These are phyloP conservation scores for Albula goreensis DNA, from an alignment of 2,113 vertebrate genomes.

Conservation along the genomic window DNA sequence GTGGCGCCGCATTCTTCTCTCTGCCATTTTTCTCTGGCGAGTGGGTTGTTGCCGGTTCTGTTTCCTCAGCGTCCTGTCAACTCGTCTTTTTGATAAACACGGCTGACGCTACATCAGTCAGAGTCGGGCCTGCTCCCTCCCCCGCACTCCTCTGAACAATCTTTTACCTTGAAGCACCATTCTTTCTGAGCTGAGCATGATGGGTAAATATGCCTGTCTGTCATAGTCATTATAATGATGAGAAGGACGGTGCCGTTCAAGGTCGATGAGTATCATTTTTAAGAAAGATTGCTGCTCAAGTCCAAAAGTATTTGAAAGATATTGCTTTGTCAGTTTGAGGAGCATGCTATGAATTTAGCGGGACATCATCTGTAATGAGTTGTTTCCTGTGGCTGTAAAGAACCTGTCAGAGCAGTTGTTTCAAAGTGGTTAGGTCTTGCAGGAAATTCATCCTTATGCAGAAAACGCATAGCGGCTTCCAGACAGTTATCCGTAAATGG, in stretches of 20 bases:
- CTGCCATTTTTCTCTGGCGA: background rate
- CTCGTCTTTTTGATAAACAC: background rate
- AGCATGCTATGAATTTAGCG: background rate
- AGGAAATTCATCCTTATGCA: background rate
- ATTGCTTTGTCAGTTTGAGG: background rate
- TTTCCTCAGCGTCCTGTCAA: background rate
- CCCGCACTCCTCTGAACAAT: background rate
- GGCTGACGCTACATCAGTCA: background rate
- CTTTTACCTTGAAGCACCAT: background rate
- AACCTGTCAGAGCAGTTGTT: background rate
- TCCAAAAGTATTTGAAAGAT: background rate
- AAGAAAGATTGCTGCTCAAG: background rate
- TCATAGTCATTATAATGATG: background rate
- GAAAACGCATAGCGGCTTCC: too few species aligned
- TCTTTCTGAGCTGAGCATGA: background rate
- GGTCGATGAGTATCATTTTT: background rate
- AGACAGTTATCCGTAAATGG: background rate
- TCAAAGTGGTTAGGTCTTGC: background rate
- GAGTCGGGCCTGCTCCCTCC: background rate
- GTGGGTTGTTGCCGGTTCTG: background rate
- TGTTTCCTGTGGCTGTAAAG: background rate
- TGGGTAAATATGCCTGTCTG: background rate
- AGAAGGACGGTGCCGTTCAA: background rate
- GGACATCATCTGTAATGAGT: background rate
- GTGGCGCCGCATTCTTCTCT: background rate